phyloP scores from a whole-genome alignment of 2,888 invertebrate species.

The Sericinus montela region DNA sequence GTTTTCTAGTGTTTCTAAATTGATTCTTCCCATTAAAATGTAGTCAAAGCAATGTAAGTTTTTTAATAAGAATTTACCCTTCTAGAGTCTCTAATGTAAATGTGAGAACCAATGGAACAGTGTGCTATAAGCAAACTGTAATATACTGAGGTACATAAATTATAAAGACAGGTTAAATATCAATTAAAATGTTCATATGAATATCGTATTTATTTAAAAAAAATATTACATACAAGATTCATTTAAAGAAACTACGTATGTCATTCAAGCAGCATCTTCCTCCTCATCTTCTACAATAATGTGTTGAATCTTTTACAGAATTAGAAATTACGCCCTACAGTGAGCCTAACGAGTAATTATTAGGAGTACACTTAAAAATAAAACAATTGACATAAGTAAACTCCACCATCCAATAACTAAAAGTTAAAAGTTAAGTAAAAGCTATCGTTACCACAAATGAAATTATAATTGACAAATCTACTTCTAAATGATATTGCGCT shows the following conservation, averaged over 20 bases:
- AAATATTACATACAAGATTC: conserved; percentile 20
- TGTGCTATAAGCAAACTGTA: too few relatives aligned
- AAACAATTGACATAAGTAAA: conserved; percentile 33
- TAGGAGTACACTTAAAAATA: conserved; percentile 20
- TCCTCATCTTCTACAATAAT: conserved; percentile 4
- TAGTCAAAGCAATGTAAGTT: too few relatives aligned
- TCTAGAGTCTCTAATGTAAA: too few relatives aligned
- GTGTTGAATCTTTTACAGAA: conserved; percentile 1
- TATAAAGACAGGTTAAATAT: background rate
- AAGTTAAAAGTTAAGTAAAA: too few relatives aligned
- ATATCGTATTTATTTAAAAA: conserved; percentile 18
- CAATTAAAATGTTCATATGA: conserved; percentile 3
- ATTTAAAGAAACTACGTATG: conserved; percentile 16
- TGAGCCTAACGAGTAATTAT: conserved; percentile 12
- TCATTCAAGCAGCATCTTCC: conserved; percentile 1
- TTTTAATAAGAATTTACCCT: too few relatives aligned
- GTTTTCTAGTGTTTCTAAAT: too few relatives aligned
- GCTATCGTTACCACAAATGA: conserved; percentile 3
- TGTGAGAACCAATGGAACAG: too few relatives aligned
- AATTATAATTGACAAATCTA: conserved; percentile 6
- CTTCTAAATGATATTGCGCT: conserved; percentile 34
- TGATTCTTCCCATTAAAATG: too few relatives aligned
- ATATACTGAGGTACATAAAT: too few relatives aligned
- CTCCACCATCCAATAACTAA: conserved; percentile 22
- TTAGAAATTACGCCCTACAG: conserved; percentile 7